Percentiles rank a stretch among this genome's conserved stretches.
These are phyloP conservation scores for Ganaspis brasiliensis DNA, from an alignment of 2,888 invertebrate species.

Conservation along the genomic window DNA sequence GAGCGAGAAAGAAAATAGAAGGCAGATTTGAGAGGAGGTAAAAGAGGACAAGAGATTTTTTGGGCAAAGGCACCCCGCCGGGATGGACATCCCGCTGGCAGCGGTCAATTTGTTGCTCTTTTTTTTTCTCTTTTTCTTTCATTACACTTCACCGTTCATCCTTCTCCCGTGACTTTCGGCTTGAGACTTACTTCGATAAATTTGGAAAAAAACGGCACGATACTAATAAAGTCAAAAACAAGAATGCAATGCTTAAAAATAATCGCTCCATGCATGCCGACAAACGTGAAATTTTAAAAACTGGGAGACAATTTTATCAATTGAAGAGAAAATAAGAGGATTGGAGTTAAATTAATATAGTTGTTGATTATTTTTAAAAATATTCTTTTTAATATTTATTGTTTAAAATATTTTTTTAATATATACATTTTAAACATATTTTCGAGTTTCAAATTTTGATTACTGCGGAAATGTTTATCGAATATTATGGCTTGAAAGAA, in stretches of 20 bases:
- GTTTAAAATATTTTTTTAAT: too few relatives aligned
- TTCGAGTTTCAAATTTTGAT: too few relatives aligned
- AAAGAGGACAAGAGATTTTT: constrained; percentile 69
- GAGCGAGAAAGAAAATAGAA: constrained; percentile 10
- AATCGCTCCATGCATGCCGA: neutral
- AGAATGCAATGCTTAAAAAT: neutral
- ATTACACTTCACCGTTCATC: constrained; percentile 55
- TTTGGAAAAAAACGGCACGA: constrained; percentile 24
- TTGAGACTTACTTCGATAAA: constrained; percentile 25
- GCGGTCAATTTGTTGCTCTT: constrained; percentile 57
- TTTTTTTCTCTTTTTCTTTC: constrained; percentile 53
- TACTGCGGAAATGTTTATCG: constrained; percentile 27
- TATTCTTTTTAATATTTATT: too few relatives aligned
- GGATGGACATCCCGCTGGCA: constrained; percentile 73
- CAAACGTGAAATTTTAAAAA: too few relatives aligned
- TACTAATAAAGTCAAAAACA: constrained; percentile 22
- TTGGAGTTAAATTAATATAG: too few relatives aligned
- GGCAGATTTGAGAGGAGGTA: constrained; percentile 43
- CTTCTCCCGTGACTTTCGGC: constrained; percentile 45
- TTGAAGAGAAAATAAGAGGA: too few relatives aligned
- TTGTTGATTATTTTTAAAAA: too few relatives aligned
- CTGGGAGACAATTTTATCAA: too few relatives aligned
- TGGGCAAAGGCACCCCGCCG: constrained; percentile 74
- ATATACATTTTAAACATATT: too few relatives aligned
- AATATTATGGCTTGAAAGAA: constrained; percentile 16